Evolutionary conservation across 2,888 invertebrate species (phyloP), one percentile per base, ranked within the genome.

Genomic region (Xestia rhomboidea): DNA sequence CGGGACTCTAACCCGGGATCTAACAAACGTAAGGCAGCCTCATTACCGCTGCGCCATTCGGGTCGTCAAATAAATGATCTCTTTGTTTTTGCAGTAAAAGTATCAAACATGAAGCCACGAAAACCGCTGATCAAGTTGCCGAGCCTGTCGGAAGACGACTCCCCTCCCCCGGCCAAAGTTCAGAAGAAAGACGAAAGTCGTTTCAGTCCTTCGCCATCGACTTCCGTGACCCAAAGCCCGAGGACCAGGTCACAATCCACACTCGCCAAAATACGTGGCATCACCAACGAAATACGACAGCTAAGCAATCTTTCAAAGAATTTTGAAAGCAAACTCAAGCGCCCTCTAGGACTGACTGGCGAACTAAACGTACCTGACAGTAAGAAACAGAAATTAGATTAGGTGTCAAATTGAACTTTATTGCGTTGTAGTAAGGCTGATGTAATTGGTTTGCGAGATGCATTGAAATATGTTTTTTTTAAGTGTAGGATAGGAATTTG

Each of bases 51-150:
- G n/a, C n/a, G n/a, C n/a, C n/a, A n/a, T n/a, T n/a, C n/a, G n/a
- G n/a, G n/a, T n/a, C n/a, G n/a, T n/a, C n/a, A n/a, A n/a, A 51
- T 51, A n/a, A 54, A 54, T 54, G 21, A 51, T 51, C 8, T n/a
- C n/a, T 62, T 62, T 24, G 0, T 63, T 64, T 41, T 64, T 64
- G 8, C n/a, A 64, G 64, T 41, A 18, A 64, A 64, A 41, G 64
- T 64, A 1, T 41, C 64, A 41, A 97, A 97, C 90, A 97, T 97
- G 62, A 95, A 95, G 77, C 96, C 96, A 0, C 90, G 96, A 0
- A 96, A 95, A 54, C 92, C 96, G 0, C 71, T 93, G 1, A 95
- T 96, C 82, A 95, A 94, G 24, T 88, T 96, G 24, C 96, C 96
- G 0, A 95, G 94, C 54, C 77, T 96, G 0, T 93, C 95, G 0